Percentiles rank a stretch among this genome's conserved stretches.
Evolutionary conservation across 2,888 invertebrate genomes (phyloP).

Genomic region (Tetramorium bicarinatum): DNA sequence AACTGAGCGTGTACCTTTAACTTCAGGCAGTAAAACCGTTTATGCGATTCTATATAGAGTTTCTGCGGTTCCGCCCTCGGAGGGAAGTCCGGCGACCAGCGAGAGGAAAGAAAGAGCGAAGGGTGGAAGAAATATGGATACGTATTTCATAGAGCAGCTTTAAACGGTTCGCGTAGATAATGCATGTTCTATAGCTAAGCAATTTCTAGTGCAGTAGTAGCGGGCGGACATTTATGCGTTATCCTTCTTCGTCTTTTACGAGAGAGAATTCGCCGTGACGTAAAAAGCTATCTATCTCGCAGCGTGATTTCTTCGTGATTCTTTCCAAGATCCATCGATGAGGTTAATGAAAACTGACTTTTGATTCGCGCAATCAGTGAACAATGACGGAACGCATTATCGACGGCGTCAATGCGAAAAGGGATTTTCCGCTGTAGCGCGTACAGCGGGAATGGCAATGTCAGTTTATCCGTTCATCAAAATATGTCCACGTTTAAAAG

Average conservation of each 20-base stretch:
- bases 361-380: conserved; percentile 5
- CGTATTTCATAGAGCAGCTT: conserved; percentile 76
- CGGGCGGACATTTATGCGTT: conserved; percentile 60
- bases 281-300: conserved; percentile 23
- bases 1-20: conserved; percentile 72
- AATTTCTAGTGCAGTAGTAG: conserved; percentile 22
- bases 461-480: neutral
- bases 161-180: conserved; percentile 75
- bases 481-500: neutral
- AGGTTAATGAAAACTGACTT: conserved; percentile 22
- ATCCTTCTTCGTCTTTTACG: conserved; percentile 40
- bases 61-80: conserved; percentile 60
- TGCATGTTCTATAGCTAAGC: conserved; percentile 55
- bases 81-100: conserved; percentile 8
- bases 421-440: neutral
- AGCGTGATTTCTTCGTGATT: conserved; percentile 7
- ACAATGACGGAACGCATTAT: conserved; percentile 7
- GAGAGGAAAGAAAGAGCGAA: neutral
- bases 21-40: conserved; percentile 78
- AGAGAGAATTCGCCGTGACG: conserved; percentile 34
- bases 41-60: conserved; percentile 80
- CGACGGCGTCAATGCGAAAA: neutral
- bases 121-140: conserved; percentile 77
- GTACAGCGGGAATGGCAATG: neutral
- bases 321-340: neutral